Percentiles rank a stretch among this genome's conserved stretches.
Evolutionary conservation across 2,888 invertebrate genomes (phyloP).

Genomic region (Drosophila picticornis): DNA sequence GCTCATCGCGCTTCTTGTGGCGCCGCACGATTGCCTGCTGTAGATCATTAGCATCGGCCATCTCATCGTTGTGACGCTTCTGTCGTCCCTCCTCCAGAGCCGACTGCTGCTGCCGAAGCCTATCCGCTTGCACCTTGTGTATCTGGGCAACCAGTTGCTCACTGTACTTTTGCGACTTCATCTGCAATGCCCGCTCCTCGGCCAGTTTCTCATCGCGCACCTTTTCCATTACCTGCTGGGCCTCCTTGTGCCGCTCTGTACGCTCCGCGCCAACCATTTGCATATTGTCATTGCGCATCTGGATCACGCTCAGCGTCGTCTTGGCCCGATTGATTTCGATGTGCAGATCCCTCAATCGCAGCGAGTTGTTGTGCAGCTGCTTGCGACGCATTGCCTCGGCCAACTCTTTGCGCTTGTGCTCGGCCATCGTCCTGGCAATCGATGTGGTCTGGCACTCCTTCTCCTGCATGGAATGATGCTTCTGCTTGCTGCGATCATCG

Average conservation of each 20-base stretch:
- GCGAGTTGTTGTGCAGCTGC: slow-evolving; percentile 50
- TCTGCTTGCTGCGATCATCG: slow-evolving; percentile 49
- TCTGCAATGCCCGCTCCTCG: slow-evolving; percentile 21
- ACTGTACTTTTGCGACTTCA: slow-evolving; percentile 43
- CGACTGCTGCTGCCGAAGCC: slow-evolving; percentile 9
- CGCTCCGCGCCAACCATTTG: slow-evolving; percentile 1
- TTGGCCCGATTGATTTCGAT: slow-evolving; percentile 51
- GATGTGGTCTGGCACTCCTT: slow-evolving; percentile 32
- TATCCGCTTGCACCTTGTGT: slow-evolving; percentile 18
- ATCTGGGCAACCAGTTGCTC: slow-evolving; percentile 53
- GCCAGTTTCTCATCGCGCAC: slow-evolving; percentile 39
- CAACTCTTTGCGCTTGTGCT: slow-evolving; percentile 37
- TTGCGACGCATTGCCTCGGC: slow-evolving; percentile 36
- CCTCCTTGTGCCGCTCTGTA: slow-evolving; percentile 27
- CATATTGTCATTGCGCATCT: slow-evolving; percentile 16
- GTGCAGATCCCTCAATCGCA: slow-evolving; percentile 38
- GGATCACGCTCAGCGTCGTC: slow-evolving; percentile 48
- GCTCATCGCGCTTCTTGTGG: slow-evolving; percentile 36
- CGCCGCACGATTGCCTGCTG: slow-evolving; percentile 16
- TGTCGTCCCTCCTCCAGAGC: slow-evolving; percentile 43
- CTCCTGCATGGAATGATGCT: slow-evolving; percentile 33
- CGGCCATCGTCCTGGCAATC: slow-evolving; percentile 43
- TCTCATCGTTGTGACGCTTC: slow-evolving; percentile 46
- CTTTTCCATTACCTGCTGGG: slow-evolving; percentile 16
- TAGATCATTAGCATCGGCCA: slow-evolving; percentile 23